Conservation (phyloP, 1,140 invertebrate species). For the Luehdorfia chinensis region DNA sequence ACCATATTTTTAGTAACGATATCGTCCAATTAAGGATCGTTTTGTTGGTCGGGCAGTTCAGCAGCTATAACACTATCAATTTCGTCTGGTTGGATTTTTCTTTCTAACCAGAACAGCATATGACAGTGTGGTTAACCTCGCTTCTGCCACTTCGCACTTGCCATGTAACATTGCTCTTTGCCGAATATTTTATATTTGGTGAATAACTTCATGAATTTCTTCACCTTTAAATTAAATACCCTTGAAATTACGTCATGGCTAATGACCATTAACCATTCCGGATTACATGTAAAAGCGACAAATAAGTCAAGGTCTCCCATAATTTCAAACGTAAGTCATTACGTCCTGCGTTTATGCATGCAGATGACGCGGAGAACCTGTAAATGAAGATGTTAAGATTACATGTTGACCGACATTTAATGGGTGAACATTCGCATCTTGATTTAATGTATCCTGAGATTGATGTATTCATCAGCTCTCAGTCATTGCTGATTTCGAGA, state of each 20-base stretch:
- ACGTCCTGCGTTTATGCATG: conserved; percentile 31
- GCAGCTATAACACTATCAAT: conserved; percentile 64
- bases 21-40: conserved; percentile 46
- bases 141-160: background rate
- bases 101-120: conserved; percentile 29
- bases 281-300: conserved; percentile 50
- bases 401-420: conserved; percentile 25
- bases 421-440: conserved; percentile 25
- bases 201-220: background rate
- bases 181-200: background rate
- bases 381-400: conserved; percentile 17
- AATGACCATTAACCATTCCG: conserved; percentile 48
- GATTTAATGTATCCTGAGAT: conserved; percentile 31
- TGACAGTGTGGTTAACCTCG: conserved; percentile 27
- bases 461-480: conserved; percentile 25
- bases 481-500: conserved; percentile 31
- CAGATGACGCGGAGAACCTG: conserved; percentile 29
- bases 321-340: conserved; percentile 64
- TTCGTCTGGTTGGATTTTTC: conserved; percentile 40
- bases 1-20: conserved; percentile 59
- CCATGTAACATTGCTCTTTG: background rate
- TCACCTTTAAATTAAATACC: background rate
- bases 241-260: background rate
- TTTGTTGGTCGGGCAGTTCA: conserved; percentile 64
- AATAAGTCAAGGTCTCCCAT: conserved; percentile 39